phyloP scores from a whole-genome alignment of 2,113 vertebrate species.

The Limnothrissa miodon region DNA sequence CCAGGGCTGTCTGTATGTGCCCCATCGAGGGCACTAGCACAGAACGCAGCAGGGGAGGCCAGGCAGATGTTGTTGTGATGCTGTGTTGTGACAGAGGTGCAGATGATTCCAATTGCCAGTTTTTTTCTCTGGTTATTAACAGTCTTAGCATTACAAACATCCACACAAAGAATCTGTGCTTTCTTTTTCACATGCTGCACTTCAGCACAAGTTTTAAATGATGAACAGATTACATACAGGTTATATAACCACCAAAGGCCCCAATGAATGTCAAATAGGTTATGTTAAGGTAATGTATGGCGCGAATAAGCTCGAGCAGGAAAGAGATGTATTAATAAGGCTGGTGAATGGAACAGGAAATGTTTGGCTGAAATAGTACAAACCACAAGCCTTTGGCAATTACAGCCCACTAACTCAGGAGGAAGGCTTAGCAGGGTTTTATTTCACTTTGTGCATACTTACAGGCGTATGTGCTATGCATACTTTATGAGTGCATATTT shows the following conservation, averaged over 20 bases:
- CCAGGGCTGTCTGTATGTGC: neutral
- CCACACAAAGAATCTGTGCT: neutral
- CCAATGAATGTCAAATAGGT: neutral
- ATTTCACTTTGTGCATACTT: neutral
- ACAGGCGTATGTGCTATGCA: neutral
- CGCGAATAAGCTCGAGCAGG: neutral
- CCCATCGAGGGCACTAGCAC: neutral
- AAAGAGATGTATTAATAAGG: slow-evolving; percentile 1
- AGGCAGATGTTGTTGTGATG: slow-evolving; percentile 15
- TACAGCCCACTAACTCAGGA: neutral
- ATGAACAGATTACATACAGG: neutral
- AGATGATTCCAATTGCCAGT: neutral
- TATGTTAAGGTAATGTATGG: neutral
- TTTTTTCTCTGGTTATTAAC: slow-evolving; percentile 7
- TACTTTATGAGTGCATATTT: neutral
- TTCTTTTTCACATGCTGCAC: neutral
- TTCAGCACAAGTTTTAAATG: neutral
- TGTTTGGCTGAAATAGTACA: neutral
- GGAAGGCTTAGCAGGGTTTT: neutral
- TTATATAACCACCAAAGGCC: neutral
- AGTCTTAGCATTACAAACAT: slow-evolving; percentile 2
- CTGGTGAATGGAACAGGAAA: neutral
- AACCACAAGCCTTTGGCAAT: neutral
- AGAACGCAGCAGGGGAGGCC: neutral
- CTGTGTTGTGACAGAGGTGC: slow-evolving; percentile 11